Percentiles rank a stretch among this genome's conserved stretches.
phyloP scores from a whole-genome alignment of 2,113 vertebrate genomes.

The Tachysurus fulvidraco region DNA sequence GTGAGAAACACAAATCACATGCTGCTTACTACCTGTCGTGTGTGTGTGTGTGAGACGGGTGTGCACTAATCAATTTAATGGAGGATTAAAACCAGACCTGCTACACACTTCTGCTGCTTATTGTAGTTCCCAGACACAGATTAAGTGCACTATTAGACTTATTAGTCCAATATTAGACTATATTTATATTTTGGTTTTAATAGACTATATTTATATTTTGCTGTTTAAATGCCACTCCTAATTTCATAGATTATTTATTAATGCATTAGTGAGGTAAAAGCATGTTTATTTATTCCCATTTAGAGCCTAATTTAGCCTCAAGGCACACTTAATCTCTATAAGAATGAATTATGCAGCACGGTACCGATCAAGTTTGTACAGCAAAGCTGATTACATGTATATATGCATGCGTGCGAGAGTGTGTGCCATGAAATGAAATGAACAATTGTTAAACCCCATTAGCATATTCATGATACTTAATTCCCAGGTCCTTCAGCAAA shows the following conservation, averaged over 20 bases:
- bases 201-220: not conserved
- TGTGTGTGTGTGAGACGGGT: not conserved
- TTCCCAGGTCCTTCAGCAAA: not conserved
- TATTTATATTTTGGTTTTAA: not conserved
- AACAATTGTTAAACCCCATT: not conserved
- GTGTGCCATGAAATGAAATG: not conserved
- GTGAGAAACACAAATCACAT: slow-evolving; percentile 77
- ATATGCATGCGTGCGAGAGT: not conserved
- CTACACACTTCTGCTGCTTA: not conserved
- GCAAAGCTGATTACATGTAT: slow-evolving; percentile 22
- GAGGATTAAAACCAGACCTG: not conserved
- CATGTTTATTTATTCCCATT: not conserved
- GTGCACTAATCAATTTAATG: slow-evolving; percentile 2
- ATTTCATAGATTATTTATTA: not conserved
- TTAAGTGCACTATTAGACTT: not conserved
- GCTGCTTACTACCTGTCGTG: not conserved
- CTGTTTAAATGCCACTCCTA: not conserved
- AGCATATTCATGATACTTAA: not conserved
- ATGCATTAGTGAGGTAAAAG: not conserved
- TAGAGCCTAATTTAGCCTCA: not conserved
- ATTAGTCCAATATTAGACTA: too few relatives aligned
- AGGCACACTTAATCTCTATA: not conserved
- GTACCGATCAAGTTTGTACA: not conserved
- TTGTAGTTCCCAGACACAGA: slow-evolving; percentile 4
- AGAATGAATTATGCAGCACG: not conserved